These are phyloP conservation scores for Rhipidura dahli DNA, from an alignment of 2,113 vertebrate species.

Conservation along the genomic window DNA sequence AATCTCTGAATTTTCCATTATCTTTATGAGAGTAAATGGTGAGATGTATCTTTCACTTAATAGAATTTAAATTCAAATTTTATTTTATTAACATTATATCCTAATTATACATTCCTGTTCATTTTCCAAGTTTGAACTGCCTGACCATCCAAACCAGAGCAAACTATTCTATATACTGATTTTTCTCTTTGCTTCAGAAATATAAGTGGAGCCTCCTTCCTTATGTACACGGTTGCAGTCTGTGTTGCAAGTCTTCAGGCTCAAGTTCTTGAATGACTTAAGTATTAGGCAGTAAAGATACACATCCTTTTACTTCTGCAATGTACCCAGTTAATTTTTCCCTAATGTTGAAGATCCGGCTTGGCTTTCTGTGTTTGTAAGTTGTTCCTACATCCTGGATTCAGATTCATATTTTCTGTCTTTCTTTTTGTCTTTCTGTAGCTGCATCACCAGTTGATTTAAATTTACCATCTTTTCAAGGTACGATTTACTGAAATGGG, in stretches of 20 bases:
- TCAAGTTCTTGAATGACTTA: neutral
- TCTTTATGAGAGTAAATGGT: neutral
- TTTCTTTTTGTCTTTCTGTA: constrained; percentile 53
- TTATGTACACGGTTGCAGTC: neutral
- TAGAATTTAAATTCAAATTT: neutral
- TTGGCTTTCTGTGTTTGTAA: neutral
- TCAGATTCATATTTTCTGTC: constrained; percentile 25
- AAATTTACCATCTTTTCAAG: constrained; percentile 45
- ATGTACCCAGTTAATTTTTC: neutral
- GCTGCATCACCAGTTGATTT: constrained; percentile 47
- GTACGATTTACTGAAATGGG: constrained; percentile 24
- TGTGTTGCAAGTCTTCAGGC: neutral
- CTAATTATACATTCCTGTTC: neutral
- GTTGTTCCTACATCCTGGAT: neutral
- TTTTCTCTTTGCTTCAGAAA: neutral
- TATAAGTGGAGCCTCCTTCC: neutral
- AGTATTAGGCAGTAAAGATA: neutral
- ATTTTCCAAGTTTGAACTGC: neutral
- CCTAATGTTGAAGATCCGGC: neutral
- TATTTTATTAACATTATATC: neutral
- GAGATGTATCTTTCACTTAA: neutral
- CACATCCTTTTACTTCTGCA: neutral
- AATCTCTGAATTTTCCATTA: neutral
- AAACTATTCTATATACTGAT: neutral
- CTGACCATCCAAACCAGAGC: neutral